Evolutionary conservation across 2,113 vertebrate species (phyloP).

Genomic region (Sinocyclocheilus rhinocerous): DNA sequence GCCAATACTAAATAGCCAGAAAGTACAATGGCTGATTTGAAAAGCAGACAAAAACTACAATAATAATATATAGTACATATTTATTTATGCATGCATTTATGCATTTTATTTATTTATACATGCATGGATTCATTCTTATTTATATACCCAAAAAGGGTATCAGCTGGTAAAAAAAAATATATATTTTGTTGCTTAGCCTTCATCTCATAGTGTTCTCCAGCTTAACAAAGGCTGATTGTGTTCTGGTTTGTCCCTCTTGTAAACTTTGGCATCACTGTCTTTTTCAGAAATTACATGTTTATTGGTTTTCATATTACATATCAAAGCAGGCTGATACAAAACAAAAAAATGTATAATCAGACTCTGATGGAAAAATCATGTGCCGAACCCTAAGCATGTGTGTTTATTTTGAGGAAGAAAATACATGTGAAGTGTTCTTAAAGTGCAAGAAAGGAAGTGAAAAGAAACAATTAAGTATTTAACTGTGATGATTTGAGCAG

Average conservation of each 20-base stretch:
- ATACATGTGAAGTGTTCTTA: neutral
- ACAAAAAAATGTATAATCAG: neutral
- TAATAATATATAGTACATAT: too few relatives aligned
- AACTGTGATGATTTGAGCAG: neutral
- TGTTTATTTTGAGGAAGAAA: neutral
- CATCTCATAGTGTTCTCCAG: neutral
- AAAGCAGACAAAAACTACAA: too few relatives aligned
- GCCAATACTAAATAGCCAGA: too few relatives aligned
- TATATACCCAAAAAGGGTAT: neutral
- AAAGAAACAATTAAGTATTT: too few relatives aligned
- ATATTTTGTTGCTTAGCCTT: neutral
- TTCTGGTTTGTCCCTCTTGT: slow-evolving; percentile 13
- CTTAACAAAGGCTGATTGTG: neutral
- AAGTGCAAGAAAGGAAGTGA: too few relatives aligned
- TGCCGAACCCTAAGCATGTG: neutral
- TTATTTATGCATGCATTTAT: neutral
- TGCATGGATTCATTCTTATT: neutral
- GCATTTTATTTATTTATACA: too few relatives aligned
- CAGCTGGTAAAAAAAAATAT: neutral
- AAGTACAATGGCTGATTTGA: neutral
- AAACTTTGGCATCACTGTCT: neutral
- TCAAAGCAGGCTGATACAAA: neutral
- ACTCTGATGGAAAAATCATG: neutral
- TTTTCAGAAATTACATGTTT: neutral
- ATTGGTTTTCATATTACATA: neutral